These are phyloP conservation scores for Trachelus tabidus DNA, from an alignment of 2,888 invertebrate species.

Conservation along the genomic window DNA sequence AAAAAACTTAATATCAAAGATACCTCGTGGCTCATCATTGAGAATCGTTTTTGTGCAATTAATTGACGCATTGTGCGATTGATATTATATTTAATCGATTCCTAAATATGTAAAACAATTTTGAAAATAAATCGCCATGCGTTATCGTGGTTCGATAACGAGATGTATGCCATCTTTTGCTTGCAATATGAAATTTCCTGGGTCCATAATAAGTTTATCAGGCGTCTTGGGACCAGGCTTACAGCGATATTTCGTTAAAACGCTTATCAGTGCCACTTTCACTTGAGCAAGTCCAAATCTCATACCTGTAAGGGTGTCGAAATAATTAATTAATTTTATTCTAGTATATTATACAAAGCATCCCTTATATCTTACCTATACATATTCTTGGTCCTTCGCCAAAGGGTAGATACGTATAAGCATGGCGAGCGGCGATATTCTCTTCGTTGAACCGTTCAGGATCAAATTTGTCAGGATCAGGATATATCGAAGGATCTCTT, in stretches of 20 bases:
- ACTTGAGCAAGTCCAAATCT: slow-evolving; percentile 47
- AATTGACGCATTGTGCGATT: no score
- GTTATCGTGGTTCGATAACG: no score
- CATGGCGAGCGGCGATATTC: slow-evolving; percentile 42
- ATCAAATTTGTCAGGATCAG: slow-evolving; percentile 68
- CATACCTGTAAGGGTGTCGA: slow-evolving; percentile 34
- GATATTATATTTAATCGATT: no score
- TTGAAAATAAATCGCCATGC: no score
- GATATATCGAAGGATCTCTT: slow-evolving; percentile 66
- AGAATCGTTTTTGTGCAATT: no score
- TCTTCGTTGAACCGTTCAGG: slow-evolving; percentile 68
- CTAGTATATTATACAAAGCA: no score
- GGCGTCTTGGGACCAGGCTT: slow-evolving; percentile 15
- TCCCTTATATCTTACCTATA: slow-evolving; percentile 41
- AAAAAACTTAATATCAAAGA: no score
- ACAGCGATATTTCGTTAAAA: slow-evolving; percentile 34
- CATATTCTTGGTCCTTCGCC: slow-evolving; percentile 56
- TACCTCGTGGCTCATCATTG: no score
- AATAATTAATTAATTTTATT: no score
- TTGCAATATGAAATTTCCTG: no score
- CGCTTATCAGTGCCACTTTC: slow-evolving; percentile 43
- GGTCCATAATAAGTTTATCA: no score
- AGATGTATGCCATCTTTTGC: not conserved
- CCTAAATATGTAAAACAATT: no score
- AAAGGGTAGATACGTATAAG: slow-evolving; percentile 52